These are phyloP conservation scores for Geococcyx californianus DNA, from an alignment of 2,113 vertebrate species.

Conservation along the genomic window DNA sequence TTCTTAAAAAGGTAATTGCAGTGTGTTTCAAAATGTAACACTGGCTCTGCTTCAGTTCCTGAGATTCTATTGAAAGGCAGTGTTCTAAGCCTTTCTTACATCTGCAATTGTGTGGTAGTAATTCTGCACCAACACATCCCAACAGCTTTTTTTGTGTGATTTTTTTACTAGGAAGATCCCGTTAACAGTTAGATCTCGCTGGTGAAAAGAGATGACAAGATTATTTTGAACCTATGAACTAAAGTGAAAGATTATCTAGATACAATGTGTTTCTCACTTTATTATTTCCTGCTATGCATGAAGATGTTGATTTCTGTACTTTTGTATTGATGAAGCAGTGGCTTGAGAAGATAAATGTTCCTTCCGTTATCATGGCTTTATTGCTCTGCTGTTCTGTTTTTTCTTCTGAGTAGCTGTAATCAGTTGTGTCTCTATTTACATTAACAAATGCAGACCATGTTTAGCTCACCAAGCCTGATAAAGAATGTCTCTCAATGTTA, in stretches of 20 bases:
- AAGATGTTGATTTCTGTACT: neutral
- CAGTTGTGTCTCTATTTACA: neutral
- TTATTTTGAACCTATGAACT: neutral
- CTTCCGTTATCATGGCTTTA: neutral
- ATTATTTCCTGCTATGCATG: neutral
- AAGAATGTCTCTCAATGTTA: neutral
- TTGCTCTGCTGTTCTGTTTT: neutral
- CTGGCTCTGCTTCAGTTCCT: slow-evolving; percentile 3
- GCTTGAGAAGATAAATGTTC: neutral
- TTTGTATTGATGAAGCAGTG: neutral
- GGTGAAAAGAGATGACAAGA: neutral
- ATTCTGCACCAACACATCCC: neutral
- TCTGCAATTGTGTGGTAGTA: neutral
- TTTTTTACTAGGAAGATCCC: neutral
- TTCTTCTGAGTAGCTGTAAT: neutral
- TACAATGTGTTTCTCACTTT: neutral
- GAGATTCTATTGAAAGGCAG: neutral
- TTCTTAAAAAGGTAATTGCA: slow-evolving; percentile 42
- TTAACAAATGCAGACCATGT: neutral
- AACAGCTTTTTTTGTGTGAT: neutral
- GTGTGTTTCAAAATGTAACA: neutral
- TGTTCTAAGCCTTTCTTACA: neutral
- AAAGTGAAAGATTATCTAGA: neutral
- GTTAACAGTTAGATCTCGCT: neutral
- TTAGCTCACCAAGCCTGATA: neutral